These are phyloP conservation scores for Elephas maximus DNA, from an alignment of 2,113 vertebrate genomes.

Conservation along the genomic window DNA sequence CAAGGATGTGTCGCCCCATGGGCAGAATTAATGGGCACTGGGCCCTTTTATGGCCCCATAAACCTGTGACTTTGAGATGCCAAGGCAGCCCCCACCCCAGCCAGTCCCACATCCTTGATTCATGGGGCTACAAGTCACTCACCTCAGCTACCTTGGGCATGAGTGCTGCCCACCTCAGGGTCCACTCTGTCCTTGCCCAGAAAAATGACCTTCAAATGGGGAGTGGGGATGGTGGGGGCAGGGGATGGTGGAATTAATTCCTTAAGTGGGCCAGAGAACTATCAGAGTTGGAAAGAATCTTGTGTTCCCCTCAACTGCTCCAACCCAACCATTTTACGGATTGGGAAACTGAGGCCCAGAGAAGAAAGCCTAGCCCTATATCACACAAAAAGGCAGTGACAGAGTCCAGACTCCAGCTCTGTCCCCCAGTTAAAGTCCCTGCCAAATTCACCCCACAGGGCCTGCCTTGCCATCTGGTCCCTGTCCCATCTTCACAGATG, in stretches of 20 bases:
- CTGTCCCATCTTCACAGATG: constrained; percentile 55
- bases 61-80: constrained; percentile 74
- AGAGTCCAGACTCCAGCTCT: constrained; percentile 1
- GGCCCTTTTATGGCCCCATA: constrained; percentile 77
- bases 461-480: constrained; percentile 14
- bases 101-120: constrained; percentile 65
- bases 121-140: constrained; percentile 46
- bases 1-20: constrained; percentile 17
- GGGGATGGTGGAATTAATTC: neutral
- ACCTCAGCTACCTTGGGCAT: constrained; percentile 9
- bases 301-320: neutral
- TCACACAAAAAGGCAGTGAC: neutral
- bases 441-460: constrained; percentile 53
- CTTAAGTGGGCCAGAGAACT: neutral
- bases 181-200: neutral
- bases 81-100: constrained; percentile 72
- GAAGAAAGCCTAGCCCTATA: constrained; percentile 5
- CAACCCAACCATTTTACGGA: constrained; percentile 24
- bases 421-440: constrained; percentile 19
- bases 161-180: neutral
- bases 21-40: constrained; percentile 76
- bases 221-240: neutral
- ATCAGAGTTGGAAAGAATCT: neutral
- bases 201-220: constrained; percentile 39
- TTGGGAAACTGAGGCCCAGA: constrained; percentile 61